Conservation (phyloP, 2,113 vertebrate species). For the Lophius piscatorius region DNA sequence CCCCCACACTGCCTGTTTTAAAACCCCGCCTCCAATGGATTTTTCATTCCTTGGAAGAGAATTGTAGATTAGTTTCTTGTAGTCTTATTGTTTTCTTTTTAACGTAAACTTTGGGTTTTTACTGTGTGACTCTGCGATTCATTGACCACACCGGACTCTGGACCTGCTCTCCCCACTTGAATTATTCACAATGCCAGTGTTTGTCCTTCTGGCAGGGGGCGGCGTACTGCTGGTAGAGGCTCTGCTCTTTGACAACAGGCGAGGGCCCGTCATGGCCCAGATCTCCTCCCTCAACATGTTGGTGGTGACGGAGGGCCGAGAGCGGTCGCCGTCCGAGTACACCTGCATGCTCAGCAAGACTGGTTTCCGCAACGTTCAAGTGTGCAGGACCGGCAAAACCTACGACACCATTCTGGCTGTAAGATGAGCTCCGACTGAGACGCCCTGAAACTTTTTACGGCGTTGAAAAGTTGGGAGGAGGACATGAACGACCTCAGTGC, state of each 20-base stretch:
- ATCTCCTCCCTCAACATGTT: constrained; percentile 82
- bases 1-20: too few relatives aligned
- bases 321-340: constrained; percentile 73
- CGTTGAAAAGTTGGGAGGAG: not conserved
- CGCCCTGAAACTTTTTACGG: not conserved
- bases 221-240: constrained; percentile 80
- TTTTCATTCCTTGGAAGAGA: too few relatives aligned
- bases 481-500: too few relatives aligned
- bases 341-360: constrained; percentile 52
- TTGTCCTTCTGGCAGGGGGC: constrained; percentile 64
- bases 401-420: constrained; percentile 79
- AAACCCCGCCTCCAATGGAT: too few relatives aligned
- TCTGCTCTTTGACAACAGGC: constrained; percentile 74
- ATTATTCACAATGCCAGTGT: too few relatives aligned
- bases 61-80: too few relatives aligned
- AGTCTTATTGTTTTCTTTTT: too few relatives aligned
- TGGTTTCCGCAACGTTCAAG: constrained; percentile 73
- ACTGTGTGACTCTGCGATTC: too few relatives aligned
- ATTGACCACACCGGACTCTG: too few relatives aligned
- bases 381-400: constrained; percentile 77
- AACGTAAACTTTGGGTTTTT: too few relatives aligned
- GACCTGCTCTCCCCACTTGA: too few relatives aligned
- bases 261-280: constrained; percentile 76
- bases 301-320: constrained; percentile 76
- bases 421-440: constrained; percentile 57